Percentiles rank a stretch among this genome's conserved stretches.
These are phyloP conservation scores for Propithecus perrieri DNA, from an alignment of 2,797 vertebrate species.

Conservation along the genomic window DNA sequence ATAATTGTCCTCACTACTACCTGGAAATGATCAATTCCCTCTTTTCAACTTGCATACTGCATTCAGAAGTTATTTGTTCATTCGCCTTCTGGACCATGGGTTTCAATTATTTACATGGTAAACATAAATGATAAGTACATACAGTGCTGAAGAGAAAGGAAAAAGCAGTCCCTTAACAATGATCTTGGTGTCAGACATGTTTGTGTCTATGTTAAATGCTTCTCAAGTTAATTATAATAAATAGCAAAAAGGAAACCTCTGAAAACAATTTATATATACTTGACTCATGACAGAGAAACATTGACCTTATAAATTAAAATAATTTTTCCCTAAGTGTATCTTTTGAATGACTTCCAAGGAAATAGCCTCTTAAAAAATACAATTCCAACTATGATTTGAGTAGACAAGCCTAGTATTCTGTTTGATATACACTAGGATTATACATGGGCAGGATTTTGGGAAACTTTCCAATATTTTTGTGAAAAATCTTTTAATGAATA, in stretches of 20 bases:
- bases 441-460: background rate
- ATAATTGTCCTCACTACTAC: background rate
- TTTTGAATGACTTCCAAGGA: slow-evolving; percentile 56
- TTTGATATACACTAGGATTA: background rate
- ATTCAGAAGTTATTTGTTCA: background rate
- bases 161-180: background rate
- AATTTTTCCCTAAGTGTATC: background rate
- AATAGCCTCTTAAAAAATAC: background rate
- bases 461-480: slow-evolving; percentile 56
- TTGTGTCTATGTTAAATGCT: background rate
- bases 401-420: background rate
- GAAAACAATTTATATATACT: background rate
- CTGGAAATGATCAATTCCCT: background rate
- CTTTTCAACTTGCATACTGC: background rate
- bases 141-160: background rate
- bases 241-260: background rate
- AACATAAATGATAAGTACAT: background rate
- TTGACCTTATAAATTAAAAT: slow-evolving; percentile 6
- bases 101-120: background rate
- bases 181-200: background rate
- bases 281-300: background rate
- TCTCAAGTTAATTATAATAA: slow-evolving; percentile 1
- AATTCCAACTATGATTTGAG: background rate
- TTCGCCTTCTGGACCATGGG: background rate
- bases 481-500: slow-evolving; percentile 28